These are phyloP conservation scores for Planococcus citri DNA, from an alignment of 1,140 invertebrate genomes.

Conservation along the genomic window DNA sequence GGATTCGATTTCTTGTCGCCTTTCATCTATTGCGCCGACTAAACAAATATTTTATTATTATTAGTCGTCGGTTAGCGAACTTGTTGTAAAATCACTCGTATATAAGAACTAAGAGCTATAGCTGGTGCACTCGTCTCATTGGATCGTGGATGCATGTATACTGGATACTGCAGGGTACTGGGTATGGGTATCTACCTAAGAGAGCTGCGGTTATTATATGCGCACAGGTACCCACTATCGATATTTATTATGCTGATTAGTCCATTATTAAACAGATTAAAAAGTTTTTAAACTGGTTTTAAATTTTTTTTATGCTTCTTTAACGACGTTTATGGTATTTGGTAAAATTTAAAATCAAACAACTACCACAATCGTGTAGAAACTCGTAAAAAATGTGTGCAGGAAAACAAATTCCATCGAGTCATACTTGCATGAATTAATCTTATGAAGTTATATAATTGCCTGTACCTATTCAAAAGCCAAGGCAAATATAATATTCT, in stretches of 20 bases:
- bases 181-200: no score
- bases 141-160: no score
- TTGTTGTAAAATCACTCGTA: conserved; percentile 14
- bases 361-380: background rate
- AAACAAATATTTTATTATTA: conserved; percentile 19
- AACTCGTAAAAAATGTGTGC: no score
- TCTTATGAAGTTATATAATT: no score
- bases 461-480: no score
- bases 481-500: no score
- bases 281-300: background rate
- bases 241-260: conserved; percentile 17
- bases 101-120: background rate
- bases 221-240: no score
- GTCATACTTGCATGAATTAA: no score
- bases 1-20: conserved; percentile 18
- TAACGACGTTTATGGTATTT: background rate
- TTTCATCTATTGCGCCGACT: conserved; percentile 9
- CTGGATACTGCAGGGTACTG: no score
- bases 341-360: background rate
- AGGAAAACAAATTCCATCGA: no score
- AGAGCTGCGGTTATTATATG: no score
- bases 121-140: no score
- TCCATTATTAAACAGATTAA: conserved; percentile 9
- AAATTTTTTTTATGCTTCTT: background rate
- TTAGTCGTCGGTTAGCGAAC: conserved; percentile 16